Base-by-base conservation (phyloP, 35 echinoderm and acorn worm species). In the Hemicentrotus pulcherrimus region DNA sequence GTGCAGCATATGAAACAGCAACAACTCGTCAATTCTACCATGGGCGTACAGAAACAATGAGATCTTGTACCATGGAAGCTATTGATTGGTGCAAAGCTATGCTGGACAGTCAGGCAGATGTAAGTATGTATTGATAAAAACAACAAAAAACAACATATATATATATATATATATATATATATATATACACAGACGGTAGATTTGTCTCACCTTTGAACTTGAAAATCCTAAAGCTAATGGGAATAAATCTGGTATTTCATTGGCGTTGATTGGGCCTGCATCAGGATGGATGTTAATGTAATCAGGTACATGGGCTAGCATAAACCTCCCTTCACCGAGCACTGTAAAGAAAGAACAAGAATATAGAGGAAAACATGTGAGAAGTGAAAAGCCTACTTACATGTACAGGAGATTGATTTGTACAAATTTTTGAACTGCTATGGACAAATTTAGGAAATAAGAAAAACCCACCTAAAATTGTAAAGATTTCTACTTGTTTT, bases 21-120 rank as follows among this genome's bases (percentile, higher is more conserved):
- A 98, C 97, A 28, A 98, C 97, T 5, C 61, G 97, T 46, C 96
- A 98, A 70, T 98, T 95, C 71, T 98, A 98, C 52, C 97, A 98
- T 88, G 97, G 97, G 0, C 47, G 97, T 2, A 98, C 97, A 61
- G 97, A 98, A 46, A 98, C 97, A 13, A 94, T 97, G 90, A 96
- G 97, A 61, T 95, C 94, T 48, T 97, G 96, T 35, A 94, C 97
- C 15, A 87, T 45, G 60, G 97, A 98, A 89, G 89, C 91, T 6
- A 85, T 98, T 11, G 60, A 96, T 24, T 98, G 97, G 97, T 97
- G 95, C 47, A 95, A 97, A 91, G 95, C 97, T 2, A 97, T 98
- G 96, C 55, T 95, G 88, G 97, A 98, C 52, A 90, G 32, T 18
- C 12, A 33, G 32, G 31, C 46, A 33, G 32, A 90, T 45, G 88